Base-by-base conservation (phyloP, 2,113 vertebrate species). In the Hassar affinis region DNA sequence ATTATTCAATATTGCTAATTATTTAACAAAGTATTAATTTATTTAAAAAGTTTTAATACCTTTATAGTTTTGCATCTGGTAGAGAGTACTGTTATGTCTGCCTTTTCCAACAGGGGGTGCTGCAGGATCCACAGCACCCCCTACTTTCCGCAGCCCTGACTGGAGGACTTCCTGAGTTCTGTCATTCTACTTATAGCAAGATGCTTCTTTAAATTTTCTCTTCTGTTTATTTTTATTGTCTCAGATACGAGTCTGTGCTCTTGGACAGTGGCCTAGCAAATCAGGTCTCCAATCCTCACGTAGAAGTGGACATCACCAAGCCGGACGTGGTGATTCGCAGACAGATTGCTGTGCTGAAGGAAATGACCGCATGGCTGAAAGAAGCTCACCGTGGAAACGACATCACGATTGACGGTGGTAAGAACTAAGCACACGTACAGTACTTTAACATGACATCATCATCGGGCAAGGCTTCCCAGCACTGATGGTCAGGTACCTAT, bases 291-390 rank as follows among this genome's bases (percentile, higher is more conserved):
- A 99, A 99, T 90, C 98, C 98, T 0, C 97, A 98, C 52, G 98
- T 99, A 74, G 94, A 97, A 18, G 98, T 99, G 0, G 97, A 99
- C 87, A 96, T 96, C 79, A 96, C 94, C 35, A 99, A 97, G 88
- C 96, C 95, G 1, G 96, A 99, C 85, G 89, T 93, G 25, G 85
- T 97, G 89, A 97, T 99, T 87, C 96, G 97, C 64, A 96, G 93
- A 86, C 97, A 99, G 86, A 97, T 99, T 74, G 94, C 96, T 83
- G 93, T 92, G 51, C 91, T 99, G 84, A 95, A 95, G 75, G 95
- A 96, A 85, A 98, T 98, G 97, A 98, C 96, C 52, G 96, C 90
- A 89, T 94, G 96, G 93, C 94, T 99, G 88, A 99, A 96, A 91
- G 97, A 95, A 0, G 97, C 98, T 0, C 95, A 98, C 92, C 96